Evolutionary conservation across 1,140 invertebrate genomes (phyloP).

Genomic region (Cherax quadricarinatus): DNA sequence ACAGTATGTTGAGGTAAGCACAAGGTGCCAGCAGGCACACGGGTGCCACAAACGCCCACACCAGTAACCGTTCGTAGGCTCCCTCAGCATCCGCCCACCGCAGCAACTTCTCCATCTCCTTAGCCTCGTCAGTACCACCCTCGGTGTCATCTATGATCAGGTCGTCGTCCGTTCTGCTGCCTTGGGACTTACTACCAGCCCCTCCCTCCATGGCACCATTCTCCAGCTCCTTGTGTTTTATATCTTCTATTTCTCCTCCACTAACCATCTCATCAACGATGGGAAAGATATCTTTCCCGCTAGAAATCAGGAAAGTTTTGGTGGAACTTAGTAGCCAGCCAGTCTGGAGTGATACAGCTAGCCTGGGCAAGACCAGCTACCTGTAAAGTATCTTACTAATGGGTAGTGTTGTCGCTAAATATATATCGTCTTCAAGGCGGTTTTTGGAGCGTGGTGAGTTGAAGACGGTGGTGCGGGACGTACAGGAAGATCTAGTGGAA

Average conservation of each 20-base stretch:
- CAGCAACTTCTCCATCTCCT: slow-evolving; percentile 22
- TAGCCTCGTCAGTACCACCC: not conserved
- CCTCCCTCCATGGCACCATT: not conserved
- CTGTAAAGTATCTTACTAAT: too few relatives aligned
- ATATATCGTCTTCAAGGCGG: too few relatives aligned
- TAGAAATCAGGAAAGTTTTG: too few relatives aligned
- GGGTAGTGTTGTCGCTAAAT: too few relatives aligned
- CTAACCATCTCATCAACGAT: not conserved
- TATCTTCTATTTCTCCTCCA: not conserved
- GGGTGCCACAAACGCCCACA: slow-evolving; percentile 44
- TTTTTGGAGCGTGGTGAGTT: too few relatives aligned
- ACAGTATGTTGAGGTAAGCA: slow-evolving; percentile 27
- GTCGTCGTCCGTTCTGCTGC: not conserved
- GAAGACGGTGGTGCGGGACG: too few relatives aligned
- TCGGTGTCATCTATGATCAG: too few relatives aligned
- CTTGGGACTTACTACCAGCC: not conserved
- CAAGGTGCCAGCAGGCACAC: slow-evolving; percentile 53
- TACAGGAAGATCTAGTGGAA: too few relatives aligned
- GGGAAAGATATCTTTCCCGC: not conserved
- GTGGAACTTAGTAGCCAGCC: too few relatives aligned
- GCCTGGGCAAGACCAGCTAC: too few relatives aligned
- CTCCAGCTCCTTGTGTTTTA: not conserved
- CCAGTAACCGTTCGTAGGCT: slow-evolving; percentile 32
- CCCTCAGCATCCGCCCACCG: slow-evolving; percentile 19
- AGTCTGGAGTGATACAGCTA: too few relatives aligned